phyloP scores from a whole-genome alignment of 2,113 vertebrate species.

The Clarias macrocephalus region DNA sequence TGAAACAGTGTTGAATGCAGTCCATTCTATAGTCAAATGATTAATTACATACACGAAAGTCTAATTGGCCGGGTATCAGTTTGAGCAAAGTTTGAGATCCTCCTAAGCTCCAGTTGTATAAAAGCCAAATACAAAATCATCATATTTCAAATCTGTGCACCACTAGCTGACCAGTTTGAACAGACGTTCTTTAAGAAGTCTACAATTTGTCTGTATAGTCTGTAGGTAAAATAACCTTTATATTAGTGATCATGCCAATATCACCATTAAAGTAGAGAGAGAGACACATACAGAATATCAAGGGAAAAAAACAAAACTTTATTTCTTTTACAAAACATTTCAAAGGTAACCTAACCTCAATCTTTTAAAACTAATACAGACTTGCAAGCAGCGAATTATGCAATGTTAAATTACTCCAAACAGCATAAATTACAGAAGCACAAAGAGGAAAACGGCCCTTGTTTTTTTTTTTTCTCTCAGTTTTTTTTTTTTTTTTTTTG shows the following conservation, averaged over 20 bases:
- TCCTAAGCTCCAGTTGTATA: background rate
- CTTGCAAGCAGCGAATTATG: constrained; percentile 60
- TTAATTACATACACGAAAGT: background rate
- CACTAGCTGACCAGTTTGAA: background rate
- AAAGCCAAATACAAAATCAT: background rate
- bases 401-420: constrained; percentile 62
- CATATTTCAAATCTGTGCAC: background rate
- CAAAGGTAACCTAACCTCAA: constrained; percentile 63
- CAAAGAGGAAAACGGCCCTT: constrained; percentile 44
- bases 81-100: background rate
- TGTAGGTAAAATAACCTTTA: background rate
- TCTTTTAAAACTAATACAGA: constrained; percentile 66
- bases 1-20: background rate
- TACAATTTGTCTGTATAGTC: background rate
- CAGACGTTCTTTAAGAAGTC: background rate
- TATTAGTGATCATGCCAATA: background rate
- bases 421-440: constrained; percentile 58
- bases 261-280: background rate
- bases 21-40: background rate
- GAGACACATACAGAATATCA: constrained; percentile 38
- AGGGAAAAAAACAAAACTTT: constrained; percentile 66
- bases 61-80: background rate
- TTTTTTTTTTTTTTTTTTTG: constrained; percentile 52
- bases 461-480: background rate
- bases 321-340: constrained; percentile 76